These are phyloP conservation scores for Tenthredo scrophulariae DNA, from an alignment of 2,888 invertebrate species.

Conservation along the genomic window DNA sequence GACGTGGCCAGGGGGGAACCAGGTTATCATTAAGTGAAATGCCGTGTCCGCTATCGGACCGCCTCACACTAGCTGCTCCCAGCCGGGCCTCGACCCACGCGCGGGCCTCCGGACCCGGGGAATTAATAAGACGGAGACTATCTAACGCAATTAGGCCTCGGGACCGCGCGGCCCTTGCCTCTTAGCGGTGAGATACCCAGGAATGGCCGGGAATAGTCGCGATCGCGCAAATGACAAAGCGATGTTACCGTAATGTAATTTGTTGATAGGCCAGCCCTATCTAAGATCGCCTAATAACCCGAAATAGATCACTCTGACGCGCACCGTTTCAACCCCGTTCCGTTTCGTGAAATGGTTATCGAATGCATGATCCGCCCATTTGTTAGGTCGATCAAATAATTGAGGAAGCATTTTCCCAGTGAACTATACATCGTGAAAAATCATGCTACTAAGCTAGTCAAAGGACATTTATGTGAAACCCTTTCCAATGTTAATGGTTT, in stretches of 20 bases:
- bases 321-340: slow-evolving; percentile 9
- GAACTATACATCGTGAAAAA: not conserved
- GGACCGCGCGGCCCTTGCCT: slow-evolving; percentile 46
- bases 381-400: not conserved
- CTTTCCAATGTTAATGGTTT: not conserved
- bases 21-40: slow-evolving; percentile 79
- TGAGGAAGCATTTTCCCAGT: not conserved
- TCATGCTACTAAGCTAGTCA: not conserved
- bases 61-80: slow-evolving; percentile 55
- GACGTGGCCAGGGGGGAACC: slow-evolving; percentile 65
- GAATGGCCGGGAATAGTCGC: slow-evolving; percentile 51
- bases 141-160: slow-evolving; percentile 76
- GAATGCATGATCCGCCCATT: not conserved
- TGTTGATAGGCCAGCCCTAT: slow-evolving; percentile 63
- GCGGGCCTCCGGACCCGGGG: slow-evolving; percentile 61
- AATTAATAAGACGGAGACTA: slow-evolving; percentile 77
- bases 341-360: slow-evolving; percentile 7
- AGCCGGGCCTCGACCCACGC: slow-evolving; percentile 51
- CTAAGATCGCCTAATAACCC: slow-evolving; percentile 46
- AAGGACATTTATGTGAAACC: not conserved
- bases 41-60: slow-evolving; percentile 76
- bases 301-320: slow-evolving; percentile 42
- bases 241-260: slow-evolving; percentile 64
- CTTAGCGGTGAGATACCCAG: slow-evolving; percentile 56
- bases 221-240: slow-evolving; percentile 58